Base-by-base conservation (phyloP, 1,140 invertebrate species). In the Telenomus remus region DNA sequence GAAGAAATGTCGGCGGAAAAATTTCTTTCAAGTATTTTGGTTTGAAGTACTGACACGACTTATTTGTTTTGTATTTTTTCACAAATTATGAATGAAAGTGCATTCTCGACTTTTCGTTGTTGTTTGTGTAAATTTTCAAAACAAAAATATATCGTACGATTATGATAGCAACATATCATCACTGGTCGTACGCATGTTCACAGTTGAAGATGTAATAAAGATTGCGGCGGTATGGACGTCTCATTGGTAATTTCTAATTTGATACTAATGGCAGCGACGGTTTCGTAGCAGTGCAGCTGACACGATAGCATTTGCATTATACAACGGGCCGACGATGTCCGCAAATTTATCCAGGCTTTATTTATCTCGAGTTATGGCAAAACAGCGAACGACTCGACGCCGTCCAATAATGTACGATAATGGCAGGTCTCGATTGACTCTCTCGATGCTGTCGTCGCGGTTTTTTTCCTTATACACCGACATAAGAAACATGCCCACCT, bases 251-350 rank as follows among this genome's bases (percentile, higher is more conserved):
- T 78, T 78, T 78, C 76, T 78, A 78, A 78, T 78, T 72, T 78
- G 60, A 70, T 70, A 72, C 76, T 78, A 78, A 78, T 78, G 76
- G 60, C 34, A 63, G 44, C 63, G 63, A 73, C 76, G 60, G 60
- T 66, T 60, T 61, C 69, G 74, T 66, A 60, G 73, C 74, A 64
- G 54, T 35, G 60, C 64, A 79, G 79, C 80, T 81, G 80, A 84
- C 83, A 85, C 82, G 83, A 85, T 83, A 83, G 83, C 82, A 85
- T 85, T 85, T 84, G 82, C 83, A 84, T 85, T 83, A 83, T 84
- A 84, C 84, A 85, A 77, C 71, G 51, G 71, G 79, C 81, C 54
- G 80, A 61, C 82, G 80, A 79, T 81, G 76, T 78, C 66, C 81
- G 79, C 80, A 82, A 80, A 85, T 84, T 85, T 84, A 84, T 84